Evolutionary conservation across 2,888 invertebrate species (phyloP).

Genomic region (Hyles lineata): DNA sequence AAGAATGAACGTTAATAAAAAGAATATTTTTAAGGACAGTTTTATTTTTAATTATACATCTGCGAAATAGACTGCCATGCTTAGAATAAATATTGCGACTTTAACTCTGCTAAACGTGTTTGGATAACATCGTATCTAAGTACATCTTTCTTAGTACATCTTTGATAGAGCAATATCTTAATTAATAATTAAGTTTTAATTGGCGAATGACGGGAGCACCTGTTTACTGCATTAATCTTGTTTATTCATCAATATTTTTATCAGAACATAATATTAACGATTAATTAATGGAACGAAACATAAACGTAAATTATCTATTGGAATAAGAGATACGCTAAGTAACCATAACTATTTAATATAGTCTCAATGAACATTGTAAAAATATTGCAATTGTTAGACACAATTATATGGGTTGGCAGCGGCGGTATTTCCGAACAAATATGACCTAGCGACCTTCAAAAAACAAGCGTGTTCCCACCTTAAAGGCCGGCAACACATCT

Average conservation of each 20-base stretch:
- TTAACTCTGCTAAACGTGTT: neutral
- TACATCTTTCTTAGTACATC: neutral
- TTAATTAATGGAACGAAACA: slow-evolving; percentile 1
- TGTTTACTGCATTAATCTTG: neutral
- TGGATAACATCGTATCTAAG: slow-evolving; percentile 37
- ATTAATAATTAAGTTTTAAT: slow-evolving; percentile 13
- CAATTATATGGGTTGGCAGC: too few relatives aligned
- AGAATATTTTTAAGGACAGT: too few relatives aligned
- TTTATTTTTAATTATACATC: too few relatives aligned
- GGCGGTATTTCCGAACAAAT: too few relatives aligned
- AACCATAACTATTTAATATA: too few relatives aligned
- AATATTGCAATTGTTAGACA: too few relatives aligned
- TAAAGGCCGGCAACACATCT: too few relatives aligned
- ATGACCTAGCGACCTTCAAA: too few relatives aligned
- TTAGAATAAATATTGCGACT: neutral
- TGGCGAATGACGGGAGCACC: neutral
- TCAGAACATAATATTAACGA: neutral
- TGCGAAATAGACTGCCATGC: neutral
- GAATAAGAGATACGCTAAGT: neutral
- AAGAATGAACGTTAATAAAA: neutral
- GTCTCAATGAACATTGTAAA: too few relatives aligned
- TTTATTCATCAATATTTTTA: neutral
- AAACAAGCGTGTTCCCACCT: too few relatives aligned
- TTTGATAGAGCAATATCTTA: neutral
- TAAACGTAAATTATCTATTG: neutral